Base-by-base conservation (phyloP, 2,888 invertebrate genomes). In the Agriopis marginaria region DNA sequence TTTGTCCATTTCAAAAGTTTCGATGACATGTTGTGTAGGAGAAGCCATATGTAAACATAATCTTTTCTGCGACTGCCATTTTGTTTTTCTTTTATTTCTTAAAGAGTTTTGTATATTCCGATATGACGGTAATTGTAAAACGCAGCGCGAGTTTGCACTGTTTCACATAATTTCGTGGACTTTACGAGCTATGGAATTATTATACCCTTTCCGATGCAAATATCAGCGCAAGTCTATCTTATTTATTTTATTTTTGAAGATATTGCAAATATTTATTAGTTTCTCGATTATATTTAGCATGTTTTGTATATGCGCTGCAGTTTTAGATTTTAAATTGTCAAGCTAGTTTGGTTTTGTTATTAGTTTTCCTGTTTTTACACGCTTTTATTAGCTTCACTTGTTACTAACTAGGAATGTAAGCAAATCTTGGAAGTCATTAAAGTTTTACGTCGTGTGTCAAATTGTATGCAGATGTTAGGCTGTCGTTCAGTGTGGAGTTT, bases 171-270 rank as follows among this genome's bases (percentile, higher is more conserved):
- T 67, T 73, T 68, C 49, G 63, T 51, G 47, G n/a, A 66, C 10
- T 78, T 76, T 75, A 75, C 54, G 69, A 67, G n/a, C n/a, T 55
- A 42, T 45, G 45, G 56, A 58, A 64, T 65, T 72, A 66, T 70
- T 67, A 66, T 65, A 65, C 61, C 59, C 50, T 64, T 61, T 70
- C 58, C 62, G 66, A 72, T 64, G 66, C 65, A 72, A 71, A 72
- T 74, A 66, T 66, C 60, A 66, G 50, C 54, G 61, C 39, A 17
- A 55, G 40, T 59, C 55, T 60, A 59, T 58, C 47, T 12, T 59
- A 56, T 44, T n/a, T 61, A 58, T 65, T 64, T 61, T 62, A 56
- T 65, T 53, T 50, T 45, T 39, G 56, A 53, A 59, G 56, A 59
- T 58, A 64, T 32, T 69, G 62, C 10, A 40, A 65, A 65, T 65